Evolutionary conservation across 2,797 vertebrate genomes (phyloP).

Genomic region (Choloepus didactylus): DNA sequence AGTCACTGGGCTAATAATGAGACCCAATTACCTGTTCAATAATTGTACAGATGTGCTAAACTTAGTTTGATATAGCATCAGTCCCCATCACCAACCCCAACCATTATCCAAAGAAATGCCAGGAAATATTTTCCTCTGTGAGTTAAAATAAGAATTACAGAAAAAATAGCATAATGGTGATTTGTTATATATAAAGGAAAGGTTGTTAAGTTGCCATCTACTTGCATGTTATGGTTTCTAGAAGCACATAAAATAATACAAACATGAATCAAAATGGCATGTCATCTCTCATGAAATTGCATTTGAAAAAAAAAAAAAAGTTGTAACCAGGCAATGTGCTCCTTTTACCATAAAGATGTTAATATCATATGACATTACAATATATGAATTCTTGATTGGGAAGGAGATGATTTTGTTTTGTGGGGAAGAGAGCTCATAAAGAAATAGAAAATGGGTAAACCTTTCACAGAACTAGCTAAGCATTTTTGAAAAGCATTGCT

Average conservation of each 20-base stretch:
- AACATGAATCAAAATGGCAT: not conserved
- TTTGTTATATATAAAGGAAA: not conserved
- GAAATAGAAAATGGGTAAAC: not conserved
- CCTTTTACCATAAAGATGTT: not conserved
- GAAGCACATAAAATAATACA: not conserved
- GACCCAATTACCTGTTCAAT: not conserved
- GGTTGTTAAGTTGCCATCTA: not conserved
- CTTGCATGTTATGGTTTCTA: not conserved
- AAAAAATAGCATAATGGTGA: not conserved
- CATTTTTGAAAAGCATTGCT: not conserved
- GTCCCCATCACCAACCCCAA: not conserved
- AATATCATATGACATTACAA: not conserved
- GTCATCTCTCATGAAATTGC: not conserved
- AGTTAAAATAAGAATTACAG: not conserved
- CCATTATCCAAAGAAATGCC: not conserved
- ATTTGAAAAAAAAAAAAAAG: not conserved
- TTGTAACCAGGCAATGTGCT: not conserved
- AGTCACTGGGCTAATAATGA: slow-evolving; percentile 32
- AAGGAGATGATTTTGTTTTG: not conserved
- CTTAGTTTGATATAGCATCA: not conserved
- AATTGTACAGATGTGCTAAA: not conserved
- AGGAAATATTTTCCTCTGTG: not conserved
- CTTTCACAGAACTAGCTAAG: not conserved
- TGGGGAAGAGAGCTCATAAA: not conserved
- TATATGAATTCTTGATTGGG: not conserved